phyloP scores from a whole-genome alignment of 2,797 vertebrate genomes.

The Acipenser oxyrinchus region DNA sequence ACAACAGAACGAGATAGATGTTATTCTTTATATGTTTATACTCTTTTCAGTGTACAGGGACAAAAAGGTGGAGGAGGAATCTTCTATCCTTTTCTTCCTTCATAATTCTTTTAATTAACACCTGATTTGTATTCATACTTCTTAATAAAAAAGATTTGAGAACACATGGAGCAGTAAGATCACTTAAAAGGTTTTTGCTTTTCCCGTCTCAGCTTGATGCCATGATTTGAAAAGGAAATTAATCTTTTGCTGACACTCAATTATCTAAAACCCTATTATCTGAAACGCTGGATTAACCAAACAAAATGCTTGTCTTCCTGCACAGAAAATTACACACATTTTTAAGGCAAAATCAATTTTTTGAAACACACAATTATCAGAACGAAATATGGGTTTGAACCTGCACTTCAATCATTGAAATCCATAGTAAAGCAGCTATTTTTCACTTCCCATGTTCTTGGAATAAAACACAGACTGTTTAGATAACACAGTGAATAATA shows the following conservation, averaged over 20 bases:
- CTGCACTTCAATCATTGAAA: background rate
- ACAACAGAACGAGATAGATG: too few relatives aligned
- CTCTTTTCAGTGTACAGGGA: background rate
- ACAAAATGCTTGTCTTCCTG: too few relatives aligned
- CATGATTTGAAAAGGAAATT: background rate
- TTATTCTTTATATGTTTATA: background rate
- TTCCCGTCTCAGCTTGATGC: background rate
- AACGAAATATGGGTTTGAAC: background rate
- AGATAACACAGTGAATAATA: too few relatives aligned
- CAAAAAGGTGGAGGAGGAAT: background rate
- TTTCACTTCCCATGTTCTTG: too few relatives aligned
- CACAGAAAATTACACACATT: background rate
- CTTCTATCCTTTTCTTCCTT: conserved; percentile 16
- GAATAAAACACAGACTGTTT: too few relatives aligned
- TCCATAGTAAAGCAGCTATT: too few relatives aligned
- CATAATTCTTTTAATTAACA: conserved; percentile 19
- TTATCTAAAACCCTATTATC: background rate
- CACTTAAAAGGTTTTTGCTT: conserved; percentile 1
- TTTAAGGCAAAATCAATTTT: background rate
- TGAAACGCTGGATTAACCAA: background rate
- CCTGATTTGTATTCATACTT: conserved; percentile 13
- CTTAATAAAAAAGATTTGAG: conserved; percentile 14
- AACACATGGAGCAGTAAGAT: conserved; percentile 15
- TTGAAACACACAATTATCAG: background rate
- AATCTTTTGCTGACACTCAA: conserved; percentile 11